Evolutionary conservation across 2,888 invertebrate genomes (phyloP).

Genomic region (Venustoraphidia nigricollis): DNA sequence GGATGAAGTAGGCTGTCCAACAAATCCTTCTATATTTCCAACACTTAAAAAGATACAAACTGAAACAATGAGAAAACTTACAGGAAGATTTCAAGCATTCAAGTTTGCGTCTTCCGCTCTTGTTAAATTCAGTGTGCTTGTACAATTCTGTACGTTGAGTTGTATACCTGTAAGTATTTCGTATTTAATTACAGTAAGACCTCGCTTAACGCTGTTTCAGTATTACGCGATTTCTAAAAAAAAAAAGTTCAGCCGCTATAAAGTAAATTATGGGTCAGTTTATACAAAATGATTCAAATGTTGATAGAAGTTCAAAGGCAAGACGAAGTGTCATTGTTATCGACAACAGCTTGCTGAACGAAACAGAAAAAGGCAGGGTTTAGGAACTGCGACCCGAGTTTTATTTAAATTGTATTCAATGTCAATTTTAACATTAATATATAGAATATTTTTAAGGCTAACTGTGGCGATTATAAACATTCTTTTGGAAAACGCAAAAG

Average conservation of each 20-base stretch:
- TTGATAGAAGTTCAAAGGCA: too few species aligned
- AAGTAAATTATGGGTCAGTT: too few species aligned
- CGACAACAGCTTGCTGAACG: too few species aligned
- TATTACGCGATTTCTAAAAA: too few species aligned
- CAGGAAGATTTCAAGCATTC: slow-evolving; percentile 64
- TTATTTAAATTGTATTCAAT: too few species aligned
- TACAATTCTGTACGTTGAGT: slow-evolving; percentile 59
- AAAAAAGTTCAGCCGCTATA: too few species aligned
- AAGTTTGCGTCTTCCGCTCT: slow-evolving; percentile 74
- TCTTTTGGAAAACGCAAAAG: slow-evolving; percentile 24
- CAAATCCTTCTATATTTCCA: slow-evolving; percentile 42
- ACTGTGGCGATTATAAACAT: slow-evolving; percentile 25
- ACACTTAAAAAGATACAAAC: slow-evolving; percentile 26
- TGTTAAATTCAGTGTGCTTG: slow-evolving; percentile 66
- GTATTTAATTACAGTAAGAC: neutral
- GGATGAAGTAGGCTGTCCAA: slow-evolving; percentile 67
- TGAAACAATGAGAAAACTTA: slow-evolving; percentile 27
- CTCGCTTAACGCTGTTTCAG: too few species aligned
- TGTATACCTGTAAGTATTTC: slow-evolving; percentile 43
- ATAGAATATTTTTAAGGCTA: slow-evolving; percentile 17
- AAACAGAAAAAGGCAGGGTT: too few species aligned
- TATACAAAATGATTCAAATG: too few species aligned
- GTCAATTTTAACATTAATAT: neutral
- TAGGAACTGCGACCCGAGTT: too few species aligned
- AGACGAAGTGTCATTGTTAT: too few species aligned